Conservation (phyloP, 2,888 invertebrate genomes). For the Nomada goodeniana region DNA sequence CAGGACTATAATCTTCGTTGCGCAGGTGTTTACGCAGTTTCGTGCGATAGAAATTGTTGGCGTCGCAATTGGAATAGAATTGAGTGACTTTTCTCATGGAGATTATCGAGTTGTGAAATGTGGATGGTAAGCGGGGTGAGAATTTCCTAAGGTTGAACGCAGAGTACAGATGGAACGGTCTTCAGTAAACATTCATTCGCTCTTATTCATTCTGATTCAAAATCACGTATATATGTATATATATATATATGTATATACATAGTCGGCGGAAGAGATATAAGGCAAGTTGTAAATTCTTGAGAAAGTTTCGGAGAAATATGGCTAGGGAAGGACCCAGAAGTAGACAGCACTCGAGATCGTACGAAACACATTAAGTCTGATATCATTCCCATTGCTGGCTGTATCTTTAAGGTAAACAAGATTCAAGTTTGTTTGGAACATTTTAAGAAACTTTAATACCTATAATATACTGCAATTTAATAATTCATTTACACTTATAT, state of each 20-base stretch:
- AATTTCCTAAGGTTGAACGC: neutral
- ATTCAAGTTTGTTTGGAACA: neutral
- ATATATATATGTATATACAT: neutral
- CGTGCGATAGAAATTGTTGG: too few species aligned
- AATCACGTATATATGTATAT: neutral
- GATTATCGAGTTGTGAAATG: neutral
- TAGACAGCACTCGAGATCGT: neutral
- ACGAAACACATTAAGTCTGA: conserved; percentile 3
- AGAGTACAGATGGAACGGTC: neutral
- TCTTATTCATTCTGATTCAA: conserved; percentile 9
- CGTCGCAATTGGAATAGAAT: too few species aligned
- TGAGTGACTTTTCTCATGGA: too few species aligned
- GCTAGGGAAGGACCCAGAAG: neutral
- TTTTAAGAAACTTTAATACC: neutral
- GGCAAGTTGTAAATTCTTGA: conserved; percentile 28
- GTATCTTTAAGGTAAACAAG: too few species aligned
- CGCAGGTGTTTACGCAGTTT: too few species aligned
- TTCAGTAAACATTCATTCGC: neutral
- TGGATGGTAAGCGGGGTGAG: neutral
- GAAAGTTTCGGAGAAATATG: conserved; percentile 19
- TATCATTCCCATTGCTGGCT: too few species aligned
- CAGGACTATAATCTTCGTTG: too few species aligned
- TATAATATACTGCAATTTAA: neutral
- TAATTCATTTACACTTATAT: neutral
- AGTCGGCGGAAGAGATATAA: conserved; percentile 16